Percentiles rank a stretch among this genome's conserved stretches.
phyloP scores from a whole-genome alignment of 2,888 invertebrate species.

The Tribolium freemani region DNA sequence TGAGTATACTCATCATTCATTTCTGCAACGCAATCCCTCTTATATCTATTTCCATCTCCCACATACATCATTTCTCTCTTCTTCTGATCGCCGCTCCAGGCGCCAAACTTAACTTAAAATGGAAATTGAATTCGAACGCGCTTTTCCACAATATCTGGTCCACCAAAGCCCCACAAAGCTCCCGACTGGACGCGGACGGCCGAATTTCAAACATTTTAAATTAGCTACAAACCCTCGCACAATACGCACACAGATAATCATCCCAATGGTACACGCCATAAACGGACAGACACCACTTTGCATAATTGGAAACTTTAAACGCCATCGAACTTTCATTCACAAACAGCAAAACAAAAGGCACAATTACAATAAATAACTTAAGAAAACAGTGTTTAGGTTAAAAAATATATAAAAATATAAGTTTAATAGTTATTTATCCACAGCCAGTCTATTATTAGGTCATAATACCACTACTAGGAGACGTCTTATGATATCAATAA shows the following conservation, averaged over 20 bases:
- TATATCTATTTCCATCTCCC: constrained; percentile 55
- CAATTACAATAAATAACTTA: too few species aligned
- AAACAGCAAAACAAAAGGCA: too few species aligned
- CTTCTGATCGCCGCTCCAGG: constrained; percentile 48
- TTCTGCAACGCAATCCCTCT: constrained; percentile 59
- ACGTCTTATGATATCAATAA: too few species aligned
- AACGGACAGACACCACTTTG: not conserved
- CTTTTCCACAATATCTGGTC: constrained; percentile 47
- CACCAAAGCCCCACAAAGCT: constrained; percentile 47
- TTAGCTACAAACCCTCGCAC: not conserved
- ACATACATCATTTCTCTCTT: constrained; percentile 41
- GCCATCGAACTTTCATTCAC: too few species aligned
- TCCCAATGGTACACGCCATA: not conserved
- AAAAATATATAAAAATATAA: too few species aligned
- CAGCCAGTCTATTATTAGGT: too few species aligned
- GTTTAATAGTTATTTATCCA: too few species aligned
- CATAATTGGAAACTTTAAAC: too few species aligned
- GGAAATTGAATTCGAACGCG: constrained; percentile 62
- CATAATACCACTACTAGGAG: too few species aligned
- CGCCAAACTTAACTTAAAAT: constrained; percentile 62
- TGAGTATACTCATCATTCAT: constrained; percentile 62
- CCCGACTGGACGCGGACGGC: constrained; percentile 21
- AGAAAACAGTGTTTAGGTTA: too few species aligned
- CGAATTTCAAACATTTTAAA: not conserved
- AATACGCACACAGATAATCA: not conserved